A percentile compares a stretch with the other conserved stretches of the same genome.
Evolutionary conservation across 2,797 vertebrate species (phyloP).

Genomic region (Bryconaethiops microstoma): DNA sequence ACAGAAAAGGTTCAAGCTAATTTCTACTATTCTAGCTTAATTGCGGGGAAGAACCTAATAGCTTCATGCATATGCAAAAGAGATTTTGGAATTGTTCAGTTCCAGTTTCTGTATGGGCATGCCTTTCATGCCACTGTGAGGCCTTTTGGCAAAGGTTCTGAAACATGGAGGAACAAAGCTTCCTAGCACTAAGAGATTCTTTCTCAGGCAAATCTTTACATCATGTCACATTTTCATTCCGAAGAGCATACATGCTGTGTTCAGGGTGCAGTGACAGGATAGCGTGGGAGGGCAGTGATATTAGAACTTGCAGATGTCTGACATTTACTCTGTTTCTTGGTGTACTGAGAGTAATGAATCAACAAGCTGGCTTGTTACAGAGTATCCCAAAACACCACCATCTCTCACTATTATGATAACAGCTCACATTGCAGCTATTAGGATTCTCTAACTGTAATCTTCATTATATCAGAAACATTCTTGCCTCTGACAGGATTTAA

Average conservation of each 20-base stretch:
- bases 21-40: neutral
- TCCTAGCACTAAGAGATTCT: neutral
- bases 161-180: neutral
- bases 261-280: neutral
- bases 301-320: slow-evolving; percentile 7
- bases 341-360: neutral
- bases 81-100: neutral
- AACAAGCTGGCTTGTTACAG: neutral
- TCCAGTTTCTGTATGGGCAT: neutral
- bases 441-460: neutral
- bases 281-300: neutral
- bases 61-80: neutral
- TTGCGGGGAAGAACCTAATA: neutral
- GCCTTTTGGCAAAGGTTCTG: neutral
- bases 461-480: neutral
- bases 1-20: neutral
- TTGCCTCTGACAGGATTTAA: too few species aligned
- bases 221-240: neutral
- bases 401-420: neutral
- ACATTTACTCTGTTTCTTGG: neutral
- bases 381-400: neutral
- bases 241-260: neutral
- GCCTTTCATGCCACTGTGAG: neutral
- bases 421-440: neutral
- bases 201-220: neutral